Base-by-base conservation (phyloP, 2,888 invertebrate genomes). In the Gymnocheta viridis region DNA sequence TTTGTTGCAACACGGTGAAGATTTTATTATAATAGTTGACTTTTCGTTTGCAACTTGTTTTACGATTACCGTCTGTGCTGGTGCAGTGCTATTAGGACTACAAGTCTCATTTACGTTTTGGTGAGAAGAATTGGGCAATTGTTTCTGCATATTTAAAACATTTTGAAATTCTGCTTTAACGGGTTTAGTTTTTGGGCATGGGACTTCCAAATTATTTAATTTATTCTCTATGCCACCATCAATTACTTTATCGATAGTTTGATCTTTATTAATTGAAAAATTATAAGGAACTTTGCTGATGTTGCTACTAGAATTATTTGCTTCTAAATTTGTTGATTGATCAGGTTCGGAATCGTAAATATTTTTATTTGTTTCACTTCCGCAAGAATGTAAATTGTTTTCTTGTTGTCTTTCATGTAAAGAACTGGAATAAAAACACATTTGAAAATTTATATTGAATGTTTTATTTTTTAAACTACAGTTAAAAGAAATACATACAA, bases 81-180 rank as follows among this genome's bases (percentile, higher is more conserved):
- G 29, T 72, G 70, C 73, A 86, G 82, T 32, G 81, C 82, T 74
- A 85, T 85, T 58, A 82, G 87, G 17, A 74, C 73, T 62, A 54
- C 49, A 72, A 84, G 82, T 62, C 79, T 85, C 58, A 87, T 80
- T 78, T 56, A 49, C 4, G 7, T 51, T 81, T 44, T 38, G 62
- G 17, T 62, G 67, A 27, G 38, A 10, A n/a, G 58, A 27, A 9
- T 64, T 56, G 17, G 51, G 17, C n/a, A 79, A 7, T 54, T 89
- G 88, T 44, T 86, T 86, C 76, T 90, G 89, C 47, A 88, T 85
- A 76, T 88, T 88, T 44, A 89, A 86, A 44, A 90, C 88, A 87
- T 89, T 89, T 87, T 89, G 88, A 62, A 89, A 88, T 72, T 89
- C 88, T 17, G 88, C 88, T 83, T 88, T 87, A 70, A 64, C 41